These are phyloP conservation scores for Apodemia mormo DNA, from an alignment of 2,888 invertebrate species.

Conservation along the genomic window DNA sequence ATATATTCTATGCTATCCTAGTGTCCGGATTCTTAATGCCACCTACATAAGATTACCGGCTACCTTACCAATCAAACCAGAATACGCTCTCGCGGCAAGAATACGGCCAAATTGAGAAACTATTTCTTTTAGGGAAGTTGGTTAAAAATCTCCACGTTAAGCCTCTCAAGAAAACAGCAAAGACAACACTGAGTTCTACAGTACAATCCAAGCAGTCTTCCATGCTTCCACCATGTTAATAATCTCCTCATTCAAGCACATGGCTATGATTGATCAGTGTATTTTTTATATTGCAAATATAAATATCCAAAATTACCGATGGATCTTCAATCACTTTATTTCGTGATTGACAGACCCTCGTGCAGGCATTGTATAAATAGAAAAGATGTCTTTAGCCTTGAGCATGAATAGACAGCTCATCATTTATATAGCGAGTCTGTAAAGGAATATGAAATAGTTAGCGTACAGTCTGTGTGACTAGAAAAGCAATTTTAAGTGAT, in stretches of 20 bases:
- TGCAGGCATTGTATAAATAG: neutral
- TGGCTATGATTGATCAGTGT: neutral
- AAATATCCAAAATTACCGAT: neutral
- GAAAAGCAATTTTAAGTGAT: too few species aligned
- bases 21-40: too few species aligned
- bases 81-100: too few species aligned
- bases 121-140: too few species aligned
- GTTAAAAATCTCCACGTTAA: too few species aligned
- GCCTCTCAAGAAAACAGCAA: too few species aligned
- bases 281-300: neutral
- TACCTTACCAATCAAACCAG: too few species aligned
- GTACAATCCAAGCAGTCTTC: too few species aligned
- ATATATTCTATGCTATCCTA: too few species aligned
- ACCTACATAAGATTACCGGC: too few species aligned
- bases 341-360: slow-evolving; percentile 10
- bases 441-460: neutral
- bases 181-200: too few species aligned
- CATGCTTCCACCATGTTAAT: neutral
- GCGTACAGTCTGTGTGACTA: neutral
- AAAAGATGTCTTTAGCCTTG: slow-evolving; percentile 7
- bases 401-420: slow-evolving; percentile 1
- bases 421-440: neutral
- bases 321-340: neutral
- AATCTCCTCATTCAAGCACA: neutral
- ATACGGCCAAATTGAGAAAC: too few species aligned